Evolutionary conservation across 2,113 vertebrate species (phyloP).

Genomic region (Micromys minutus): DNA sequence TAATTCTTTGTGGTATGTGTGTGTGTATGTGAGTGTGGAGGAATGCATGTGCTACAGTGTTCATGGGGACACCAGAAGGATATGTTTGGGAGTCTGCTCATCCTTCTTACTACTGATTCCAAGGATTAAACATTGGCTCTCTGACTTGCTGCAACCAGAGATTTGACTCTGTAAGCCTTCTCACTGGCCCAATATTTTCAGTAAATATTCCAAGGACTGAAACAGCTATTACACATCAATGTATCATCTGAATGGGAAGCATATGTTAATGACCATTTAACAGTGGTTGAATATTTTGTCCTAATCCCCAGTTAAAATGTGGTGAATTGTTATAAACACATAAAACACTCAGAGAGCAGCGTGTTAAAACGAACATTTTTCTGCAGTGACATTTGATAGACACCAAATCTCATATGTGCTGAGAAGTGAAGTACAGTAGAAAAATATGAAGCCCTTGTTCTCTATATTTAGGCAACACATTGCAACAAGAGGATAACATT

Average conservation of each 20-base stretch:
- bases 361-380: background rate
- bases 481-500: background rate
- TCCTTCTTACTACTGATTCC: background rate
- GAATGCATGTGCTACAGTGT: background rate
- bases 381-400: background rate
- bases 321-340: background rate
- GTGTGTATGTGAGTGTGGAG: too few species aligned
- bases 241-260: too few species aligned
- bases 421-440: background rate
- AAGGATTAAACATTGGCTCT: background rate
- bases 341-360: background rate
- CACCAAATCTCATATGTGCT: background rate
- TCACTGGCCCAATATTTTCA: background rate
- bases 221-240: too few species aligned
- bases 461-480: background rate
- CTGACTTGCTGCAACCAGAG: background rate
- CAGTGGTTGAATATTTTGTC: background rate
- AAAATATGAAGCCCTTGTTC: background rate
- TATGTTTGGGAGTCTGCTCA: background rate
- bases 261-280: background rate
- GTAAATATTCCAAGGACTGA: background rate
- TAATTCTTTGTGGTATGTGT: too few species aligned
- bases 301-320: background rate
- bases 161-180: background rate
- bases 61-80: background rate